Evolutionary conservation across 2,113 vertebrate species (phyloP).

Genomic region (Lathamus discolor): DNA sequence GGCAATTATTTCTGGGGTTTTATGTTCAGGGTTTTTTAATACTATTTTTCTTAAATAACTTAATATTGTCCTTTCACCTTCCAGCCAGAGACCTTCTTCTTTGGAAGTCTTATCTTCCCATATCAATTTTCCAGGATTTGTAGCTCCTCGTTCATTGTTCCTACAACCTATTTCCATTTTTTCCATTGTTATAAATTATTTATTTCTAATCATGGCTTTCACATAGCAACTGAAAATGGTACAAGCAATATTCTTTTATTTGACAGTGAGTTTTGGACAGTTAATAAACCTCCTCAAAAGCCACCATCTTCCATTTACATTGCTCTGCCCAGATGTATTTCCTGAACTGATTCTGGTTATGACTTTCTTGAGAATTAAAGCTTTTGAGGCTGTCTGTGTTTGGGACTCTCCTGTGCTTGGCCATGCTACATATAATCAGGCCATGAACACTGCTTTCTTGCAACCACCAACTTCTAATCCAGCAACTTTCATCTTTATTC

Average conservation of each 20-base stretch:
- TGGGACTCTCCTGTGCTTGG: neutral
- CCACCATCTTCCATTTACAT: neutral
- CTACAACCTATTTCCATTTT: neutral
- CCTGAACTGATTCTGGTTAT: neutral
- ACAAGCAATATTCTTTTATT: neutral
- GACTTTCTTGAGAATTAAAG: neutral
- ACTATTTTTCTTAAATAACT: neutral
- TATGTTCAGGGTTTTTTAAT: neutral
- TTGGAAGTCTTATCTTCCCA: neutral
- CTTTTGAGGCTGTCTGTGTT: neutral
- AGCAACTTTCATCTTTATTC: conserved; percentile 33
- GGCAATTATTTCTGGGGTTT: neutral
- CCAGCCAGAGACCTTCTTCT: neutral
- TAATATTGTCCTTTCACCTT: neutral
- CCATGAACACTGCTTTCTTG: neutral
- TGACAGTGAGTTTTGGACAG: neutral
- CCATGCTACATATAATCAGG: neutral
- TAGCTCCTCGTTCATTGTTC: neutral
- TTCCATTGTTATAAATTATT: neutral
- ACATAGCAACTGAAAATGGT: neutral
- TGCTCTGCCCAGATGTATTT: neutral
- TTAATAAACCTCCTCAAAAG: neutral
- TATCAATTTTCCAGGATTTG: neutral
- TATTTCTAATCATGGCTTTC: neutral
- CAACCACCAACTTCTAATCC: conserved; percentile 1